phyloP scores from a whole-genome alignment of 2,888 invertebrate species.

The Criorhina ranunculi region DNA sequence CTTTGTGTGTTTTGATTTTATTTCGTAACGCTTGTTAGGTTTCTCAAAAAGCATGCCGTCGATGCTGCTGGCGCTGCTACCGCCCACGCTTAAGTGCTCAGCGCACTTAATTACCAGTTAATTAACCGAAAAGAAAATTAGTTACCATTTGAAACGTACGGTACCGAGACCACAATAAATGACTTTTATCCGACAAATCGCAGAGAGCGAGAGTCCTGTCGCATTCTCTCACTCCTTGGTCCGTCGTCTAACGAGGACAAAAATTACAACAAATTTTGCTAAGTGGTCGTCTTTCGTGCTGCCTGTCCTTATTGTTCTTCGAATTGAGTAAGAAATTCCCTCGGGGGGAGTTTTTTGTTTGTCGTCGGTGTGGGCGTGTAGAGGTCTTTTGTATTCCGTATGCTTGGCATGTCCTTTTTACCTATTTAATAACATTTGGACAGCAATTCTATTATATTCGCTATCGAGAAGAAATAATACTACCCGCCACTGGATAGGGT shows the following conservation, averaged over 20 bases:
- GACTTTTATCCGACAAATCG: constrained; percentile 70
- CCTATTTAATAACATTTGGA: constrained; percentile 76
- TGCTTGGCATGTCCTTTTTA: constrained; percentile 73
- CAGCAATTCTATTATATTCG: constrained; percentile 74
- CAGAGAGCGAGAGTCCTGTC: background rate
- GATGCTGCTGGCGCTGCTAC: background rate
- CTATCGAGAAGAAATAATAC: constrained; percentile 73
- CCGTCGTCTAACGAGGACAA: constrained; percentile 28
- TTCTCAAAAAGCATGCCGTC: constrained; percentile 4
- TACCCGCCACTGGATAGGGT: constrained; percentile 36
- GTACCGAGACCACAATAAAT: constrained; percentile 66
- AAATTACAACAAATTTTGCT: constrained; percentile 65
- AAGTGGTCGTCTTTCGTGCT: constrained; percentile 64
- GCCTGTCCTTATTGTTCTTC: constrained; percentile 50
- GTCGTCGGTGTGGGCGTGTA: background rate
- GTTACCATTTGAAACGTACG: constrained; percentile 69
- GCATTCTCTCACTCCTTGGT: too few relatives aligned
- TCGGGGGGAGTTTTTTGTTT: constrained; percentile 1
- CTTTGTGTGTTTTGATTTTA: constrained; percentile 47
- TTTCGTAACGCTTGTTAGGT: constrained; percentile 68
- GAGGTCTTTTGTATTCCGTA: constrained; percentile 27
- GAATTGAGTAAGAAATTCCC: constrained; percentile 46
- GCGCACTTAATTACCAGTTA: constrained; percentile 75
- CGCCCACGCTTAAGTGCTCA: constrained; percentile 58
- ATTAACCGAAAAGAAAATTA: constrained; percentile 75